A percentile compares a stretch with the other conserved stretches of the same genome.
These are phyloP conservation scores for Ceriagrion tenellum DNA, from an alignment of 2,888 invertebrate species.

Conservation along the genomic window DNA sequence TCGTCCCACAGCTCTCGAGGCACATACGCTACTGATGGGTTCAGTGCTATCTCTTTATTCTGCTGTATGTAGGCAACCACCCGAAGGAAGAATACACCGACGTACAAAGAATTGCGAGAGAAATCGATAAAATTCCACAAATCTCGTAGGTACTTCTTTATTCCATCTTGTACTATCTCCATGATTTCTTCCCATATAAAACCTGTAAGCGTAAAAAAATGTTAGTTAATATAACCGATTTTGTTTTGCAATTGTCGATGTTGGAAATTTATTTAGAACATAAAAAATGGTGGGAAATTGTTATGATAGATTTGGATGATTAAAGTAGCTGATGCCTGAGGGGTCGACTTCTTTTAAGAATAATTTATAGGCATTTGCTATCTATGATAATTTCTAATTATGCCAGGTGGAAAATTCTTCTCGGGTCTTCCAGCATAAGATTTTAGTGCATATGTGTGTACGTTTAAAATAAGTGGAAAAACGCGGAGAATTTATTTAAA, in stretches of 20 bases:
- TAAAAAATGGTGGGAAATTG: not conserved
- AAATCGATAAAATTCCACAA: slow-evolving; percentile 99
- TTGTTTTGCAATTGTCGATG: too few relatives aligned
- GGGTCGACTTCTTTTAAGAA: too few relatives aligned
- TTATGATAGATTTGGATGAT: not conserved
- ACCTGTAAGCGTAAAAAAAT: slow-evolving; percentile 78
- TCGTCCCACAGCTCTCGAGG: slow-evolving; percentile 94
- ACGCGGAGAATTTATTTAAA: not conserved
- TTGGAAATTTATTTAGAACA: too few relatives aligned
- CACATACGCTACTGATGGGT: slow-evolving; percentile 86
- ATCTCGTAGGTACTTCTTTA: slow-evolving; percentile 91
- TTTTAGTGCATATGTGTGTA: too few relatives aligned
- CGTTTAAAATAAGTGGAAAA: too few relatives aligned
- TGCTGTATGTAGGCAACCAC: slow-evolving; percentile 89
- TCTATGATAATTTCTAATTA: too few relatives aligned
- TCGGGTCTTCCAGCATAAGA: too few relatives aligned
- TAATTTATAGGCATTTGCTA: too few relatives aligned
- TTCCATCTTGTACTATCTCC: slow-evolving; percentile 93
- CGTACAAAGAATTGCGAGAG: slow-evolving; percentile 92
- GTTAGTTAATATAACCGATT: too few relatives aligned
- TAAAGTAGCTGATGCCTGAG: too few relatives aligned
- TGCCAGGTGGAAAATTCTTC: too few relatives aligned
- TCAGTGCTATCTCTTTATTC: slow-evolving; percentile 83
- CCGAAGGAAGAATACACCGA: slow-evolving; percentile 85
- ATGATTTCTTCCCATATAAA: slow-evolving; percentile 96